Percentiles rank a stretch among this genome's conserved stretches.
phyloP scores from a whole-genome alignment of 2,888 invertebrate genomes.

The Dichetophora obliterata region DNA sequence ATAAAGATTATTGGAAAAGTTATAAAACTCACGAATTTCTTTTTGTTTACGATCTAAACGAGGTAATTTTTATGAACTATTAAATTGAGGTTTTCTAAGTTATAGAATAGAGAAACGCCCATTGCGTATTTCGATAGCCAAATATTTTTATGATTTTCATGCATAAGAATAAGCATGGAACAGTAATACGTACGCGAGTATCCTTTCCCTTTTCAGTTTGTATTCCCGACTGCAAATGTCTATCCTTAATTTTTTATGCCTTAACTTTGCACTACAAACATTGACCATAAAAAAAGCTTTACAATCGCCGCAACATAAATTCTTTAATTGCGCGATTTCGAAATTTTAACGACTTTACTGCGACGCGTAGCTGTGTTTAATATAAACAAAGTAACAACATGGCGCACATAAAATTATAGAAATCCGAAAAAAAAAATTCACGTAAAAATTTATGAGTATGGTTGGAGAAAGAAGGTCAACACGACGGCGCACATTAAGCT shows the following conservation, averaged over 20 bases:
- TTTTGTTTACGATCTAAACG: too few species aligned
- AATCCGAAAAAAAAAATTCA: neutral
- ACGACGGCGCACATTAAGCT: too few species aligned
- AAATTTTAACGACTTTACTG: constrained; percentile 27
- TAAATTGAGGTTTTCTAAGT: too few species aligned
- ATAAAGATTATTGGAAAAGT: too few species aligned
- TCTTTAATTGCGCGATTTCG: constrained; percentile 38
- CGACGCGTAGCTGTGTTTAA: constrained; percentile 27
- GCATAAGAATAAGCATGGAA: too few species aligned
- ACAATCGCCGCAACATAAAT: constrained; percentile 33
- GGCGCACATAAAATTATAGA: constrained; percentile 19
- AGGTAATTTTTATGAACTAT: too few species aligned
- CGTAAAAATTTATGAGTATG: neutral
- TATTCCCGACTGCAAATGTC: neutral
- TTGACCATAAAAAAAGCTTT: constrained; percentile 13
- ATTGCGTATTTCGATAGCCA: too few species aligned
- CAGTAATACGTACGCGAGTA: neutral
- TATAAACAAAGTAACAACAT: constrained; percentile 37
- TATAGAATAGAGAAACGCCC: too few species aligned
- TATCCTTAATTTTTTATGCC: neutral
- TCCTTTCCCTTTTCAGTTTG: neutral
- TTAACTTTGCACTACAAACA: too few species aligned
- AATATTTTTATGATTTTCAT: too few species aligned
- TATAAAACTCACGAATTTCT: too few species aligned
- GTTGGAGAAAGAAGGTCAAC: neutral